Base-by-base conservation (phyloP, 2,797 vertebrate genomes). In the Carduelis carduelis region DNA sequence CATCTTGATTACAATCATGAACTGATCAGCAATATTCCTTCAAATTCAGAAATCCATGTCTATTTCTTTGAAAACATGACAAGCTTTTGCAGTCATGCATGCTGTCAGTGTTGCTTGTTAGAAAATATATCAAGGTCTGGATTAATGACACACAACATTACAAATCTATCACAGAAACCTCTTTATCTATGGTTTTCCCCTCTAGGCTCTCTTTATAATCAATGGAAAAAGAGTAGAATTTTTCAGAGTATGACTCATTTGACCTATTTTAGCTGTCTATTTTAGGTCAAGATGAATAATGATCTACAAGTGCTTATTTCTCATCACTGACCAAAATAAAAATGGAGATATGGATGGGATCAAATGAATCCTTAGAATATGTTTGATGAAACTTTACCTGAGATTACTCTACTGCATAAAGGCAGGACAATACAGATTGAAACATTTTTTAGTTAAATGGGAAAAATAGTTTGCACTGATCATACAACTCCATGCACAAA, bases 181-280 rank as follows among this genome's bases (percentile, higher is more conserved):
- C 17, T 35, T 88, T 86, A 90, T 71, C 79, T 86, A 49, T 75
- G 30, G 24, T 49, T 81, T 93, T 68, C 13, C 10, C 49, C 69
- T 94, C 17, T 57, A 60, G 69, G 27, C 2, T 88, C 3, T 61
- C 65, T 64, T 77, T 88, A 46, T 63, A 91, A 91, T 83, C 64
- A 80, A 70, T 90, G 21, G 56, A 28, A 60, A 91, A 95, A 74
- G n/a, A 79, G 20, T 21, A 87, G 19, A 32, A 64, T 87, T 94
- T 93, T 88, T 87, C 41, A 56, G 41, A 69, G 13, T 53, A 46
- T 88, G 76, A 94, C n/a, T 94, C 82, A 86, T 88, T 64, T 94
- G 76, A 90, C 57, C 83, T 91, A 56, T 90, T 93, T 93, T 46
- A 57, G 26, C n/a, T 70, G 12, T 77, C 82, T 94, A 14, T 82